Conservation (phyloP, 2,113 vertebrate species). For the Corythaixoides concolor region DNA sequence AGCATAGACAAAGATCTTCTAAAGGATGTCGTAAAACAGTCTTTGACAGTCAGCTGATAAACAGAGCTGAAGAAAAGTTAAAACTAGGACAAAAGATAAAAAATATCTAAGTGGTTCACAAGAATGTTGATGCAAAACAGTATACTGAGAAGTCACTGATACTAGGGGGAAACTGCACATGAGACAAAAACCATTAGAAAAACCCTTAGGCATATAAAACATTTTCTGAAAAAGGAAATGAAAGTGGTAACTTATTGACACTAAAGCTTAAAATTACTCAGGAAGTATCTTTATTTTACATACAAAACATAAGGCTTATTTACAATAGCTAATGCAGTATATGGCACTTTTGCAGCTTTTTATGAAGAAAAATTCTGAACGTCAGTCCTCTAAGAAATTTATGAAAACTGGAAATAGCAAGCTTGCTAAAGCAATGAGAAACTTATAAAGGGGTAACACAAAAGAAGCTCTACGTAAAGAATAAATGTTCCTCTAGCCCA, state of each 20-base stretch:
- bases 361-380: not conserved
- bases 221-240: constrained; percentile 5
- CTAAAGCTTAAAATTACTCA: not conserved
- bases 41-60: constrained; percentile 33
- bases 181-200: constrained; percentile 32
- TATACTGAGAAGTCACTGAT: not conserved
- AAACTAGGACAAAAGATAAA: constrained; percentile 18
- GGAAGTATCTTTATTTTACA: not conserved
- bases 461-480: not conserved
- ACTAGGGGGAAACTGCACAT: not conserved
- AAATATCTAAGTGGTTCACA: not conserved
- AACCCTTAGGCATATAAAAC: not conserved
- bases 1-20: not conserved
- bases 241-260: not conserved
- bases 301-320: not conserved
- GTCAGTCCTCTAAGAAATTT: not conserved
- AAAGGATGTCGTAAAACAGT: not conserved
- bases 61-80: not conserved
- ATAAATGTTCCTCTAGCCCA: not conserved
- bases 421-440: not conserved
- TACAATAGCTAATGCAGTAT: not conserved
- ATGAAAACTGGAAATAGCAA: not conserved
- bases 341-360: not conserved
- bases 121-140: not conserved
- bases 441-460: not conserved